Evolutionary conservation across 2,797 vertebrate species (phyloP).

Genomic region (Coregonus sp.): DNA sequence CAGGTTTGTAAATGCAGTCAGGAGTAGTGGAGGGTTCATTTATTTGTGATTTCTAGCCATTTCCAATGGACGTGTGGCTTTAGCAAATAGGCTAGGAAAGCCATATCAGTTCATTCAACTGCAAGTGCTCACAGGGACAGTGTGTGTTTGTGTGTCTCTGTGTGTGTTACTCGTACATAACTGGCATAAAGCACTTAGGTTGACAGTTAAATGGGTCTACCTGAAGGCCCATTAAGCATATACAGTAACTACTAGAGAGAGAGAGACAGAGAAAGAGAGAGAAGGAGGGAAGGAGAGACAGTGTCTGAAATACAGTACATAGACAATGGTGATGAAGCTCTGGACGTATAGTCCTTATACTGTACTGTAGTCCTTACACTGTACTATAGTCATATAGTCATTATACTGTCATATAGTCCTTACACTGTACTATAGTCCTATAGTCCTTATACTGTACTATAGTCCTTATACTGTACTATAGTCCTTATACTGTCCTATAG

Average conservation of each 20-base stretch:
- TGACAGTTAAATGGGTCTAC: slow-evolving; percentile 24
- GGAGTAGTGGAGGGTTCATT: neutral
- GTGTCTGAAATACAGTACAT: neutral
- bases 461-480: too few relatives aligned
- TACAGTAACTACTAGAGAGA: neutral
- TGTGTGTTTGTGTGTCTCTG: neutral
- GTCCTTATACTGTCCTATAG: too few relatives aligned
- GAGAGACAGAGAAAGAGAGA: neutral
- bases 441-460: too few relatives aligned
- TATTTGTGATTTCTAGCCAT: neutral
- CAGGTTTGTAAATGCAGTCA: neutral
- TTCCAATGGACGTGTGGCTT: neutral
- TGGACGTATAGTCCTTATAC: too few relatives aligned
- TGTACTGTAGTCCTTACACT: too few relatives aligned
- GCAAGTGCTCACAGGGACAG: too few relatives aligned
- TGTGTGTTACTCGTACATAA: neutral
- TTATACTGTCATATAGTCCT: too few relatives aligned
- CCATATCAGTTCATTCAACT: too few relatives aligned
- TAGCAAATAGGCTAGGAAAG: too few relatives aligned
- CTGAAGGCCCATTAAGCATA: slow-evolving; percentile 21
- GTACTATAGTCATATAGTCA: too few relatives aligned
- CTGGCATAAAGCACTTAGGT: slow-evolving; percentile 15
- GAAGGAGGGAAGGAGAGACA: neutral
- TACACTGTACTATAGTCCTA: too few relatives aligned
- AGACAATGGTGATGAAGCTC: too few relatives aligned